Evolutionary conservation across 2,797 vertebrate genomes (phyloP).

Genomic region (Coracias cyanogaster): DNA sequence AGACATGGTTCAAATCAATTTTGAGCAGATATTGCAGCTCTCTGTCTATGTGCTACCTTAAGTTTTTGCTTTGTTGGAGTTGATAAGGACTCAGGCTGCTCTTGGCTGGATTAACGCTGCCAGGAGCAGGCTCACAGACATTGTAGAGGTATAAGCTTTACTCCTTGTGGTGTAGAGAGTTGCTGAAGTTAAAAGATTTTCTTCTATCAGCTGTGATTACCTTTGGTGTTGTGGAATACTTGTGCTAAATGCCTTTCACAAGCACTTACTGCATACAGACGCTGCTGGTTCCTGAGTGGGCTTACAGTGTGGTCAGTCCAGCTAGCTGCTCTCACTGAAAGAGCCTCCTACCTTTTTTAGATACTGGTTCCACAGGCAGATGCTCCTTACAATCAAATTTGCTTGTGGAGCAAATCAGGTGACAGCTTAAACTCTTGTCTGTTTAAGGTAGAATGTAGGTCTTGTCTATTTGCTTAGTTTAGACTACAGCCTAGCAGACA

Average conservation of each 20-base stretch:
- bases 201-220: background rate
- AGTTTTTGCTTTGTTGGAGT: background rate
- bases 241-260: background rate
- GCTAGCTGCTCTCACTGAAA: background rate
- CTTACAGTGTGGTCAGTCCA: background rate
- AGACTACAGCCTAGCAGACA: background rate
- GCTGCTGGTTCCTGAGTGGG: accelerated
- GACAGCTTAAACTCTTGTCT: background rate
- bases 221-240: background rate
- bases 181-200: background rate
- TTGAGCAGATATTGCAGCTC: background rate
- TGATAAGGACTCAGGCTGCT: background rate
- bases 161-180: background rate
- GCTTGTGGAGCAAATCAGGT: background rate
- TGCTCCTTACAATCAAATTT: background rate
- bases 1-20: background rate
- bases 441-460: background rate
- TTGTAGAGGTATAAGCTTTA: background rate
- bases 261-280: background rate
- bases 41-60: background rate
- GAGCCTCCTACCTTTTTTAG: background rate
- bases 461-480: background rate
- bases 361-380: background rate
- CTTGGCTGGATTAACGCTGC: background rate
- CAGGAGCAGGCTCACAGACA: background rate